Conservation (phyloP, 2,888 invertebrate genomes). For the Melanostoma mellinum region DNA sequence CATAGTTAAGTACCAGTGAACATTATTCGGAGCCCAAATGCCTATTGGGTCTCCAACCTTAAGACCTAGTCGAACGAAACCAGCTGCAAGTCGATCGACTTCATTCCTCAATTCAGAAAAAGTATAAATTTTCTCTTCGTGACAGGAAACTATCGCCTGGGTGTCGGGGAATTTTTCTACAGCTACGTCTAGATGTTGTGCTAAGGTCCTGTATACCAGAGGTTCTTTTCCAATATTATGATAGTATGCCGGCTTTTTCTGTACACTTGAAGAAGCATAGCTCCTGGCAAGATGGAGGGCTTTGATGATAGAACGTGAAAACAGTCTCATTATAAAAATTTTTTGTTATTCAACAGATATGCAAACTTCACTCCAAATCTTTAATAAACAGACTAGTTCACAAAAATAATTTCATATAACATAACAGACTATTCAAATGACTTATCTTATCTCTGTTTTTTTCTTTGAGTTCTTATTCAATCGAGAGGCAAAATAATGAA, state of each 20-base stretch:
- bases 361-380: too few relatives aligned
- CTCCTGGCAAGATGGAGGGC: background rate
- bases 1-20: conserved; percentile 89
- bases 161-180: conserved; percentile 83
- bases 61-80: conserved; percentile 87
- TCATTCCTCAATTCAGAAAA: conserved; percentile 83
- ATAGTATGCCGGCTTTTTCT: conserved; percentile 82
- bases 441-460: too few relatives aligned
- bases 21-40: conserved; percentile 90
- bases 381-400: too few relatives aligned
- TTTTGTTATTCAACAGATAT: too few relatives aligned
- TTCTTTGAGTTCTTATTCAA: too few relatives aligned
- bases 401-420: too few relatives aligned
- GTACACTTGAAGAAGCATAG: conserved; percentile 2
- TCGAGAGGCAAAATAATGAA: too few relatives aligned
- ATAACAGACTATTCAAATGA: too few relatives aligned
- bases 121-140: conserved; percentile 83
- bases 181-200: conserved; percentile 84
- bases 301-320: background rate
- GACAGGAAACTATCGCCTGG: conserved; percentile 84
- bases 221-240: conserved; percentile 83
- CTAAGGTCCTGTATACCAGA: conserved; percentile 83
- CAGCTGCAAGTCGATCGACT: conserved; percentile 87
- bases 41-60: conserved; percentile 89
- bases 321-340: too few relatives aligned